Evolutionary conservation across 2,113 vertebrate species (phyloP).

Genomic region (Trogon melanurus): DNA sequence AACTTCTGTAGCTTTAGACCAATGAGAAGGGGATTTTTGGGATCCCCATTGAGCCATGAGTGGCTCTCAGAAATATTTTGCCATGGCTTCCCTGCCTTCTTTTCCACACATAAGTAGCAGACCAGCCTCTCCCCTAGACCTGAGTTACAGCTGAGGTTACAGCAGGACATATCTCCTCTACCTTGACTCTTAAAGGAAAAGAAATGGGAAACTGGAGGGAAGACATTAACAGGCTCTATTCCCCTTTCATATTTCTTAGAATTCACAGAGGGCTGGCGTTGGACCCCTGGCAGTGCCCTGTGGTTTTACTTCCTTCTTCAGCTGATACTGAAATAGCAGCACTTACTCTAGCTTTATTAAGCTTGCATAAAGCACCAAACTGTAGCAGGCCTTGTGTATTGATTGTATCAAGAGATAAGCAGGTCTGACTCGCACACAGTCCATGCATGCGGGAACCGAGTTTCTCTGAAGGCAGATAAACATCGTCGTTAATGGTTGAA

Average conservation of each 20-base stretch:
- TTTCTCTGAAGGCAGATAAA: not conserved
- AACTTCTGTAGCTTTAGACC: not conserved
- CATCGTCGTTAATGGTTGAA: not conserved
- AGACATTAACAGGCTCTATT: not conserved
- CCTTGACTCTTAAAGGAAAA: not conserved
- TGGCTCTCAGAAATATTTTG: not conserved
- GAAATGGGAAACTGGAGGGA: not conserved
- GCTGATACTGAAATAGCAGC: not conserved
- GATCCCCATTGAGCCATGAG: not conserved
- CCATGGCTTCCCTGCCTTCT: not conserved
- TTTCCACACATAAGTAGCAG: not conserved
- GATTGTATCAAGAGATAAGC: not conserved
- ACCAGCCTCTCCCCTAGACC: not conserved
- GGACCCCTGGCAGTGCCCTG: not conserved
- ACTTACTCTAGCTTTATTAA: not conserved
- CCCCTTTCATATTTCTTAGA: not conserved
- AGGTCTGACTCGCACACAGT: not conserved
- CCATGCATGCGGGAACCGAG: not conserved
- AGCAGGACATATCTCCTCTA: not conserved
- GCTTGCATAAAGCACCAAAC: not conserved
- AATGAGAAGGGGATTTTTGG: not conserved
- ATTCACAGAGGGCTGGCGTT: not conserved
- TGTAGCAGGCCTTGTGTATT: not conserved
- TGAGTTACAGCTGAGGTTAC: not conserved
- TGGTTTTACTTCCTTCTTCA: conserved; percentile 6